Evolutionary conservation across 2,113 vertebrate genomes (phyloP).

Genomic region (Sardina pilchardus): DNA sequence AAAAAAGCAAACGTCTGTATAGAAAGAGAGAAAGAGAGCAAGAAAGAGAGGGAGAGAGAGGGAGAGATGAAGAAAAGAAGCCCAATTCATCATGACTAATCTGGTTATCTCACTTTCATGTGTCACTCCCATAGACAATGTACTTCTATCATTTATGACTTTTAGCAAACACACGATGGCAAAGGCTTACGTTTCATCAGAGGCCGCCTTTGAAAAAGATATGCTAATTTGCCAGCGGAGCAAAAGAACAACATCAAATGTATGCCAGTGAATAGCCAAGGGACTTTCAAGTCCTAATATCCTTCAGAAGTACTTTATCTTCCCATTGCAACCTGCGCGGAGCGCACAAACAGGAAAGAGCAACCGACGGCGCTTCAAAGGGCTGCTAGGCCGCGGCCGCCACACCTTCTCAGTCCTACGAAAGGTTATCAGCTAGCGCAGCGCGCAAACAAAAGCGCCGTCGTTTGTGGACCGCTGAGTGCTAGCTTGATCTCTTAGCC

Average conservation of each 20-base stretch:
- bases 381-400: slow-evolving; percentile 76
- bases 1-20: slow-evolving; percentile 43
- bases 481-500: slow-evolving; percentile 58
- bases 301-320: slow-evolving; percentile 96
- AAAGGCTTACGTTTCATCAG: slow-evolving; percentile 87
- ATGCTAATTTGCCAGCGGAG: slow-evolving; percentile 96
- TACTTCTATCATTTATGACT: slow-evolving; percentile 87
- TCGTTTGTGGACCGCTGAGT: slow-evolving; percentile 62
- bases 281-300: slow-evolving; percentile 95
- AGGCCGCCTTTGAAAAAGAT: slow-evolving; percentile 87
- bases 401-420: slow-evolving; percentile 93
- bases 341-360: slow-evolving; percentile 88
- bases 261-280: slow-evolving; percentile 93
- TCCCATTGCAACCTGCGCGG: slow-evolving; percentile 83
- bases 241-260: slow-evolving; percentile 95
- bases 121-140: slow-evolving; percentile 86
- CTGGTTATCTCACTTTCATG: slow-evolving; percentile 86
- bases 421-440: slow-evolving; percentile 90
- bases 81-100: slow-evolving; percentile 86
- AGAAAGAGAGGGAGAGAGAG: slow-evolving; percentile 14
- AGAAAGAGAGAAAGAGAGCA: slow-evolving; percentile 19
- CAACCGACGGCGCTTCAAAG: slow-evolving; percentile 87
- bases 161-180: slow-evolving; percentile 87
- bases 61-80: slow-evolving; percentile 67
- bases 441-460: slow-evolving; percentile 88